Conservation (phyloP, 2,888 invertebrate genomes). For the Lacanobia oleracea region DNA sequence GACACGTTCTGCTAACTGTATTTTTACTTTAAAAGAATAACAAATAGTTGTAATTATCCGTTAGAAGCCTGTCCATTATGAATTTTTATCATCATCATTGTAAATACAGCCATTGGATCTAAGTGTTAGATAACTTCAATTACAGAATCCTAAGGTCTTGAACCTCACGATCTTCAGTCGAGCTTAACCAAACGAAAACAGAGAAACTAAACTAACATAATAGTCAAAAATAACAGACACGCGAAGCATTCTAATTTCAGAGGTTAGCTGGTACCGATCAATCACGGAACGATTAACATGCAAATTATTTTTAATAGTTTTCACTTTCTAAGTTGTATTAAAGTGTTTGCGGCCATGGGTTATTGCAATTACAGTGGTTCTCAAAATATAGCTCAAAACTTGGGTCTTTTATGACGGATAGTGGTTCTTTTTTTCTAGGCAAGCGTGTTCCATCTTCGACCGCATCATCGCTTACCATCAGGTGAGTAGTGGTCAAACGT, state of each 20-base stretch:
- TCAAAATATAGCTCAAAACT: conserved; percentile 31
- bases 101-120: not conserved
- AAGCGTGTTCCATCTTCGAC: no score
- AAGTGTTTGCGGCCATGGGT: conserved; percentile 10
- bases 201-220: conserved; percentile 4
- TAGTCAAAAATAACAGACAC: conserved; percentile 21
- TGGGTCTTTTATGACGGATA: not conserved
- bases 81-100: not conserved
- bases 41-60: no score
- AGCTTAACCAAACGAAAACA: not conserved
- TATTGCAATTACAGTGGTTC: conserved; percentile 16
- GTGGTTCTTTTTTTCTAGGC: no score
- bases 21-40: no score
- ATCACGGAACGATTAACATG: conserved; percentile 45
- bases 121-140: not conserved
- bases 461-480: no score
- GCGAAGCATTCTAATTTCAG: conserved; percentile 29
- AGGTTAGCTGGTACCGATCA: conserved; percentile 46
- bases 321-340: conserved; percentile 49
- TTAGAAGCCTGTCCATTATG: no score
- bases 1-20: no score
- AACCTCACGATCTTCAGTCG: conserved; percentile 5
- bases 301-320: conserved; percentile 27
- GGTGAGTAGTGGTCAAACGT: no score
- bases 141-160: conserved; percentile 2